Conservation (phyloP, 64 coral and sea anemone species). For the Cladopsammia gracilis region DNA sequence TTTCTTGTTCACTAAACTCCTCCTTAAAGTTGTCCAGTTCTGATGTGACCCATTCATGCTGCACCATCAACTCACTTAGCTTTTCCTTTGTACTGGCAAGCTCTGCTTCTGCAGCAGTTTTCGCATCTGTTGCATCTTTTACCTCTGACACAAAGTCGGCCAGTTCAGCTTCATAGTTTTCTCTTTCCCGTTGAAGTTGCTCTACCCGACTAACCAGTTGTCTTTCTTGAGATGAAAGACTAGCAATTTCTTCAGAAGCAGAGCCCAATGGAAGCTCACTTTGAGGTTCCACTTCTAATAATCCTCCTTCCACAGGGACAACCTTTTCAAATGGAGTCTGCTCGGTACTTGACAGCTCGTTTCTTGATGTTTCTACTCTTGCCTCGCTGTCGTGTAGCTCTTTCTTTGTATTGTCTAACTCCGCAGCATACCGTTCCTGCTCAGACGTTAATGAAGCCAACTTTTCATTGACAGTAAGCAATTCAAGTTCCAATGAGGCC, state of each 20-base stretch:
- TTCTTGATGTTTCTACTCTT: not conserved
- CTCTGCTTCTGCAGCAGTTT: not conserved
- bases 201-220: constrained; percentile 14
- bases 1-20: constrained; percentile 53
- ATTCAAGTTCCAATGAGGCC: not conserved
- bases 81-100: constrained; percentile 25
- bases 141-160: constrained; percentile 9
- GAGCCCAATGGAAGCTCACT: not conserved
- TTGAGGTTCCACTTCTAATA: not conserved
- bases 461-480: not conserved
- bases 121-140: constrained; percentile 5
- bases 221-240: not conserved
- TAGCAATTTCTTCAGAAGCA: not conserved
- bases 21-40: constrained; percentile 80
- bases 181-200: constrained; percentile 13
- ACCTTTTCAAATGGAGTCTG: not conserved
- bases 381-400: constrained; percentile 11
- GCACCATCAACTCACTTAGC: constrained; percentile 51
- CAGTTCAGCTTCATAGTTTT: not conserved
- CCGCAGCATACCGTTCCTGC: not conserved
- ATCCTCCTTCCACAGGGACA: not conserved
- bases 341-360: constrained; percentile 3
- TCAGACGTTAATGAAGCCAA: not conserved
- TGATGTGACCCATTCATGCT: constrained; percentile 75
- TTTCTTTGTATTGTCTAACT: constrained; percentile 12